Base-by-base conservation (phyloP, 2,113 vertebrate genomes). In the Barbus barbus region DNA sequence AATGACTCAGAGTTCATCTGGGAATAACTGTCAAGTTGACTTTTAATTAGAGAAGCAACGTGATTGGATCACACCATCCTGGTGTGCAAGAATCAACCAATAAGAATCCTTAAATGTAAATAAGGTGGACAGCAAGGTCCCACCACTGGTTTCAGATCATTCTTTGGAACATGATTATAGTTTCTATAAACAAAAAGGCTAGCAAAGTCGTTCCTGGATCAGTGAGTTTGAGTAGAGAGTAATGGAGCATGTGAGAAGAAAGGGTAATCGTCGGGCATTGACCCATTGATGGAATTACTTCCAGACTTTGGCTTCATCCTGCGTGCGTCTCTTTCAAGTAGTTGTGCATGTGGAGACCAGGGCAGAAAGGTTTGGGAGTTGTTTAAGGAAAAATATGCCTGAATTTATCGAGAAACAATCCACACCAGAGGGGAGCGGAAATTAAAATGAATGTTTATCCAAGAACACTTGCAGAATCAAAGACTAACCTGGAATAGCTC, bases 1-100 rank as follows among this genome's bases (percentile, higher is more conserved):
- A 31, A 61, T 73, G 65, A 28, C 63, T 41, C n/a, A 4, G 48
- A 18, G 63, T 61, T 79, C 41, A 60, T 41, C n/a, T 53, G 26
- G 22, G 12, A 65, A 16, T 36, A 36, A 48, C 72, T 65, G 46
- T 79, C 65, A 65, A 78, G 83, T 76, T 24, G 72, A 20, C 9
- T 78, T 1, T 3, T 28, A 72, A 69, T 28, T 53, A 83, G 11
- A 71, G 24, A n/a, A 11, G 61, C 44, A 63, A 81, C 33, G 9
- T 72, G 86, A 92, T 84, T 87, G 85, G 88, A 90, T 94, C 90
- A 92, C 87, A 87, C 91, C 89, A 93, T 83, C 26, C 77, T 63
- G 51, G 36, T 18, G 65, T 73, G 82, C 22, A 53, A 56, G 69
- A 74, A 22, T 67, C 14, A 89, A 82, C 91, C 92, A 93, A 91